These are phyloP conservation scores for Chrysolina americana DNA, from an alignment of 2,888 invertebrate species.

Conservation along the genomic window DNA sequence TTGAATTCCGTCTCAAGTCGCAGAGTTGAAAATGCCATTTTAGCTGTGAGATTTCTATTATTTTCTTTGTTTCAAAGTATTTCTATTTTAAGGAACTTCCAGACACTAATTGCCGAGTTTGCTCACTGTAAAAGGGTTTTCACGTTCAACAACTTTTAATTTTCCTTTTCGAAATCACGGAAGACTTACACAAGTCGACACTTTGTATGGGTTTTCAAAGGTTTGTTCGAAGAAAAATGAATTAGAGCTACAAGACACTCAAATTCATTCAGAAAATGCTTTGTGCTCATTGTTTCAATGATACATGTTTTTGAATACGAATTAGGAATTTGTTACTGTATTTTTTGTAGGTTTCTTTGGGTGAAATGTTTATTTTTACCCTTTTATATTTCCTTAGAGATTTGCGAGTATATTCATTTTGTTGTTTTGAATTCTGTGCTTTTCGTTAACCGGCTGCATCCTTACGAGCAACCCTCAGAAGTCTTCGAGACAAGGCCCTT, in stretches of 20 bases:
- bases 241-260: background rate
- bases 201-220: constrained; percentile 6
- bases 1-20: constrained; percentile 4
- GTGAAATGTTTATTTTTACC: too few species aligned
- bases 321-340: background rate
- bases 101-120: constrained; percentile 18
- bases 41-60: constrained; percentile 16
- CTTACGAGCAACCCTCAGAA: too few species aligned
- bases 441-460: too few species aligned
- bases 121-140: constrained; percentile 15
- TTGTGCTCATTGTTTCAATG: background rate
- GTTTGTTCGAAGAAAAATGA: constrained; percentile 7
- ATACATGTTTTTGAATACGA: background rate
- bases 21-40: constrained; percentile 5
- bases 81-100: constrained; percentile 18
- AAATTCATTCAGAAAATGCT: background rate
- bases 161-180: background rate
- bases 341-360: too few species aligned
- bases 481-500: too few species aligned
- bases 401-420: too few species aligned
- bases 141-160: constrained; percentile 18
- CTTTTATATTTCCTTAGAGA: too few species aligned
- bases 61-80: background rate
- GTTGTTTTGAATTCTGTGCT: too few species aligned
- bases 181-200: constrained; percentile 8